phyloP scores from a whole-genome alignment of 2,113 vertebrate genomes.

The Cervus canadensis region DNA sequence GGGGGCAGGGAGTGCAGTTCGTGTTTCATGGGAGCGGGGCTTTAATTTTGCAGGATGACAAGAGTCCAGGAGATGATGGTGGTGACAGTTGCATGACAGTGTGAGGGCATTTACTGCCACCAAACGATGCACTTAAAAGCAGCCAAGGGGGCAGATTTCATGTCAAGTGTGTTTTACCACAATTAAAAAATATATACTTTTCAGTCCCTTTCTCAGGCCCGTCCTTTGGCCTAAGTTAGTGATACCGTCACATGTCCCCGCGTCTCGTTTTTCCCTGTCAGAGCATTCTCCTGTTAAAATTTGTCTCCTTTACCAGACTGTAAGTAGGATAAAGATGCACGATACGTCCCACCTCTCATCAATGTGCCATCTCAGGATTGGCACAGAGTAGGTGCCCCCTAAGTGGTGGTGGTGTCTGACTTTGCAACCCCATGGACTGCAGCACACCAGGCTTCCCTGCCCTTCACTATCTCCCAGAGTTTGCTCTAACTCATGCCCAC shows the following conservation, averaged over 20 bases:
- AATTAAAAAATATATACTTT: not conserved
- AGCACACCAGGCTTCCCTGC: not conserved
- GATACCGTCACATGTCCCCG: rapidly evolving
- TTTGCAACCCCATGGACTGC: not conserved
- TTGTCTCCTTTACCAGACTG: not conserved
- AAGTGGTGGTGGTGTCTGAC: not conserved
- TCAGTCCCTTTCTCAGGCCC: not conserved
- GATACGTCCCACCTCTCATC: rapidly evolving
- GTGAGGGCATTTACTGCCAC: not conserved
- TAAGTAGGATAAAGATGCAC: rapidly evolving
- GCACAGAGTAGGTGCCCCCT: rapidly evolving
- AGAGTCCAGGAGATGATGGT: rapidly evolving
- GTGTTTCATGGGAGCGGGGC: rapidly evolving
- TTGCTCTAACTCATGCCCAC: too few species aligned
- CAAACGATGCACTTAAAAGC: rapidly evolving
- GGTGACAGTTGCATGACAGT: rapidly evolving
- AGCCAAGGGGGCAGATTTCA: too few species aligned
- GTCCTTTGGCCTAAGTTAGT: not conserved
- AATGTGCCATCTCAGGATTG: rapidly evolving
- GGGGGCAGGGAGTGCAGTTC: rapidly evolving
- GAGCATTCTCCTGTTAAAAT: not conserved
- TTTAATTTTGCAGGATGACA: not conserved
- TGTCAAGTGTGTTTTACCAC: not conserved
- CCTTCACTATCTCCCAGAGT: too few species aligned
- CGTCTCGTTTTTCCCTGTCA: rapidly evolving